Base-by-base conservation (phyloP, 2,797 vertebrate genomes). In the Tiaroga cobitis region DNA sequence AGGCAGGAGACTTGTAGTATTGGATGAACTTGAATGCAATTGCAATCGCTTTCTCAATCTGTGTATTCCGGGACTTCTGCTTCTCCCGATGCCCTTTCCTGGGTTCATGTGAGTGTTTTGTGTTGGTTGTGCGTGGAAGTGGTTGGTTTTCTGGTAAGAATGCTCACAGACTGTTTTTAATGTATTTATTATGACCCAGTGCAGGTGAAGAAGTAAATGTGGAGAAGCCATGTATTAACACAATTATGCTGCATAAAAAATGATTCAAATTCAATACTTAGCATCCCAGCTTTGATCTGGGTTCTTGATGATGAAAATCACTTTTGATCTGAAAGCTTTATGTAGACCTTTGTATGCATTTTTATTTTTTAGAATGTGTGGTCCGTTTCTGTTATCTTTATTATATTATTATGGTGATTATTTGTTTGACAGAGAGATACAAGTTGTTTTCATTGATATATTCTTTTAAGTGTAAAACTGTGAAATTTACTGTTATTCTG, bases 281-380 rank as follows among this genome's bases (percentile, higher is more conserved):
- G 91, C 87, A 92, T 91, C 92, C 93, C 92, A 88, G 93, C 91
- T 80, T 88, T 70, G 87, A 90, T 92, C 93, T 90, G 92, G 93
- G 93, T 85, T 81, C 91, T 93, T 51, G 70, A 49, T 49, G 93
- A 95, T 96, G 96, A 96, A 97, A 96, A 96, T 96, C 95, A 95
- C 95, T 95, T 95, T 95, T 94, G 95, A 97, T 94, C 95, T 91
- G 95, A 97, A 97, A 97, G 97, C 97, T 99, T 99, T 98, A 98
- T 91, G 94, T 96, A 96, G 96, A 94, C 92, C 92, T 95, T 92
- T 95, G 94, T 95, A 93, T 95, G 92, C 93, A 92, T 29, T 63
- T 16, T 16, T 65, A 95, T 94, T 86, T 91, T 88, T 89, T 95
- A 95, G 95, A 94, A 92, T 87, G 89, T 93, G 92, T 94, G 95